Conservation (phyloP, 2,888 invertebrate genomes). For the Stenodema calcarata region DNA sequence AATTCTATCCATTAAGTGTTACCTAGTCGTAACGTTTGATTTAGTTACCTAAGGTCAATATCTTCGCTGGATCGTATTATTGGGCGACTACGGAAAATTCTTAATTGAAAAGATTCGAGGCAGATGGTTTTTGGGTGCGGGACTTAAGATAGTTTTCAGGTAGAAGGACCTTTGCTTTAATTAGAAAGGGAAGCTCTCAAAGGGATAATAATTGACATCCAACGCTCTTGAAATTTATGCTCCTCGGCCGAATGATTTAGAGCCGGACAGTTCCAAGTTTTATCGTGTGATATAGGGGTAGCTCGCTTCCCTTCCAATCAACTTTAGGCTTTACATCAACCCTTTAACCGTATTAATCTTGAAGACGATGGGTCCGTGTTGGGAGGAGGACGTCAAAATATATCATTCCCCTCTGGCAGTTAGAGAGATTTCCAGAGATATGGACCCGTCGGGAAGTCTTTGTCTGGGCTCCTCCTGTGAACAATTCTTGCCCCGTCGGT, state of each 20-base stretch:
- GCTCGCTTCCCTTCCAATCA: constrained; percentile 49
- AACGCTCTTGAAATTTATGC: constrained; percentile 41
- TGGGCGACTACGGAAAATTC: neutral
- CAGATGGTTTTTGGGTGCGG: constrained; percentile 10
- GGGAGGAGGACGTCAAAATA: constrained; percentile 48
- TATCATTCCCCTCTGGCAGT: constrained; percentile 45
- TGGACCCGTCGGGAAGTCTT: constrained; percentile 47
- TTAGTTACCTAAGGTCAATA: neutral
- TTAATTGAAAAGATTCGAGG: constrained; percentile 36
- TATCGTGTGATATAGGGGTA: constrained; percentile 49
- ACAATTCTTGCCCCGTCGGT: neutral
- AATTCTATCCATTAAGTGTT: too few relatives aligned
- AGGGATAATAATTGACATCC: constrained; percentile 49
- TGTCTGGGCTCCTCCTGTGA: constrained; percentile 28
- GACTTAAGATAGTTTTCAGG: constrained; percentile 42
- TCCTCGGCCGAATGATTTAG: constrained; percentile 39
- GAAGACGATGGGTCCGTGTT: constrained; percentile 36
- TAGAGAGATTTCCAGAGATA: constrained; percentile 48
- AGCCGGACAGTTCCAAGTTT: constrained; percentile 47
- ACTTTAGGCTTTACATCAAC: constrained; percentile 49
- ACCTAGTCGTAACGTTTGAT: neutral
- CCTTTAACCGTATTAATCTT: constrained; percentile 49
- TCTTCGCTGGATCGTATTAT: neutral
- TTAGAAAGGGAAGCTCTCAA: constrained; percentile 46
- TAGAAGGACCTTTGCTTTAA: constrained; percentile 47